Evolutionary conservation across 2,888 invertebrate species (phyloP).

Genomic region (Apeira syringaria): DNA sequence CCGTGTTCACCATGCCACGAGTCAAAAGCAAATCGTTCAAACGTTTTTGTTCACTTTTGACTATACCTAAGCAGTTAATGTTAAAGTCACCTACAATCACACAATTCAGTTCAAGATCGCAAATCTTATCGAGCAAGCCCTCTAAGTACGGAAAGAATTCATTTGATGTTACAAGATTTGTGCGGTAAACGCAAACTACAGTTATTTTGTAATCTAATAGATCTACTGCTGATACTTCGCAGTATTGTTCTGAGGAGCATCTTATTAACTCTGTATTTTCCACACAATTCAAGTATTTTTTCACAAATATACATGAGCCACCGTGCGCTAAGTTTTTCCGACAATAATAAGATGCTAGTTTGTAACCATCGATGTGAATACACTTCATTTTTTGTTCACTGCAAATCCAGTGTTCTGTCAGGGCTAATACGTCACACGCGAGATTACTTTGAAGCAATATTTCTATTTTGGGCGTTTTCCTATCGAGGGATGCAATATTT

Average conservation of each 20-base stretch:
- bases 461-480: constrained; percentile 5
- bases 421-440: constrained; percentile 3
- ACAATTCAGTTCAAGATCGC: neutral
- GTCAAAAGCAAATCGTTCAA: too few relatives aligned
- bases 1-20: too few relatives aligned
- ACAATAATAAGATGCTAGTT: constrained; percentile 5
- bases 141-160: neutral
- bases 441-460: constrained; percentile 3
- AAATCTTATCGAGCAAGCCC: neutral
- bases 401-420: constrained; percentile 7
- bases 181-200: neutral
- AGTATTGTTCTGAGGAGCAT: neutral
- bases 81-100: too few relatives aligned
- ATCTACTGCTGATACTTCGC: constrained; percentile 12
- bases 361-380: constrained; percentile 3
- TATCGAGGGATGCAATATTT: constrained; percentile 4
- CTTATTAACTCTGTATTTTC: constrained; percentile 2
- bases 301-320: constrained; percentile 12
- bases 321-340: constrained; percentile 3
- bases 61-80: too few relatives aligned
- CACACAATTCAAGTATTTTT: neutral
- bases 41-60: too few relatives aligned
- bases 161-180: too few relatives aligned
- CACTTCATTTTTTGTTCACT: constrained; percentile 1
- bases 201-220: too few relatives aligned